Conservation (phyloP, 2,888 invertebrate genomes). For the Cerastoderma edule region DNA sequence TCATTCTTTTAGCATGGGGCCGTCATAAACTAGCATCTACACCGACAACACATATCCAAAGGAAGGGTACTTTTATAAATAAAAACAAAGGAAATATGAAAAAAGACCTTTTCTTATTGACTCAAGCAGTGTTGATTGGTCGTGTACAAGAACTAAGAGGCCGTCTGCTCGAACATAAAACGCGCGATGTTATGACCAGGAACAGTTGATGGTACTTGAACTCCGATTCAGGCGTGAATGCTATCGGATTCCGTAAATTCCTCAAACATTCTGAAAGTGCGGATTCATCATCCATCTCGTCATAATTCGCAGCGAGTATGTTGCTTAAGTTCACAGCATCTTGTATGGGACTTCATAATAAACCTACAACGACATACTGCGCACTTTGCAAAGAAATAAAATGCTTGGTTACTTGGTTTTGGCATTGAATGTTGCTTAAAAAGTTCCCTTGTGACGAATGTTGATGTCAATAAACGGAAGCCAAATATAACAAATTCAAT, state of each 20-base stretch:
- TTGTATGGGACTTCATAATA: background rate
- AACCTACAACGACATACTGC: background rate
- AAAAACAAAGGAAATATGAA: too few relatives aligned
- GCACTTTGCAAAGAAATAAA: background rate
- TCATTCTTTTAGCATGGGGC: too few relatives aligned
- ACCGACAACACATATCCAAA: too few relatives aligned
- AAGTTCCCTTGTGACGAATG: too few relatives aligned
- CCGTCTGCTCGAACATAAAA: too few relatives aligned
- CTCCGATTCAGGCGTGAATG: conserved; percentile 8
- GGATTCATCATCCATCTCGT: background rate
- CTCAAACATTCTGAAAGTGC: background rate
- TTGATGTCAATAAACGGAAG: too few relatives aligned
- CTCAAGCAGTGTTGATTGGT: too few relatives aligned
- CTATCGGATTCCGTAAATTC: conserved; percentile 13
- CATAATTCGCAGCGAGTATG: background rate
- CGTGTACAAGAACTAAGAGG: too few relatives aligned
- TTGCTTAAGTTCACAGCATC: background rate
- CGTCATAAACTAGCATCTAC: too few relatives aligned
- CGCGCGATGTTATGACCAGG: background rate
- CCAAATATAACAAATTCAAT: too few relatives aligned
- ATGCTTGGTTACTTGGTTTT: background rate
- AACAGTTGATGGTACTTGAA: conserved; percentile 10
- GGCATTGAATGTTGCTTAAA: background rate
- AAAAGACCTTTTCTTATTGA: too few relatives aligned
- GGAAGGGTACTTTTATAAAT: too few relatives aligned